Percentiles rank a stretch among this genome's conserved stretches.
phyloP scores from a whole-genome alignment of 2,113 vertebrate species.

The Leucopsar rothschildi region DNA sequence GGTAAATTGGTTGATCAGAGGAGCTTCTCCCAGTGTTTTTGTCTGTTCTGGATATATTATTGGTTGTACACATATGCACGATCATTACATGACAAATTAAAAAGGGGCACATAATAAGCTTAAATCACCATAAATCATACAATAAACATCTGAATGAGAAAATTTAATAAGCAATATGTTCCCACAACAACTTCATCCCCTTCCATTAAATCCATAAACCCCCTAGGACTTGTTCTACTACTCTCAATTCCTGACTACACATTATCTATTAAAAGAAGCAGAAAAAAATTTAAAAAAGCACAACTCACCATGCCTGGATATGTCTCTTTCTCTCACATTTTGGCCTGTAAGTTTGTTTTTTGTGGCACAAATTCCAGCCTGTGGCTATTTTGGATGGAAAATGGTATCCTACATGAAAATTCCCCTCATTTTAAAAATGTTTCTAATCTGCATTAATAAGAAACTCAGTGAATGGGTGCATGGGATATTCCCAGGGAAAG shows the following conservation, averaged over 20 bases:
- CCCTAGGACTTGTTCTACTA: conserved; percentile 5
- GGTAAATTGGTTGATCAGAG: background rate
- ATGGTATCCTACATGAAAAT: background rate
- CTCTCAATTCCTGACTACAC: background rate
- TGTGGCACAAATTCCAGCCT: background rate
- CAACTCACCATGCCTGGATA: background rate
- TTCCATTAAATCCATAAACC: background rate
- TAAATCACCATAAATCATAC: conserved; percentile 28
- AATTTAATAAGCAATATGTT: conserved; percentile 1
- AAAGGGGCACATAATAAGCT: background rate
- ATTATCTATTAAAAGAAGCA: background rate
- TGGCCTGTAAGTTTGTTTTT: background rate
- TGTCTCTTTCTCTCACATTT: background rate
- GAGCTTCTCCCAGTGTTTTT: background rate
- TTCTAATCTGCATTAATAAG: background rate
- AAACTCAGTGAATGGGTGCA: background rate
- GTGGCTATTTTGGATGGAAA: background rate
- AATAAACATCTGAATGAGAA: background rate
- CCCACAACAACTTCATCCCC: conserved; percentile 6
- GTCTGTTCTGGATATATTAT: background rate
- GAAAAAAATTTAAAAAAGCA: background rate
- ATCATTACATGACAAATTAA: background rate
- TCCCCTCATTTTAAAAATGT: background rate
- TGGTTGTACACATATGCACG: background rate
- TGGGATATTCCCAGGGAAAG: background rate